These are phyloP conservation scores for Caloenas nicobarica DNA, from an alignment of 2,113 vertebrate species.

Conservation along the genomic window DNA sequence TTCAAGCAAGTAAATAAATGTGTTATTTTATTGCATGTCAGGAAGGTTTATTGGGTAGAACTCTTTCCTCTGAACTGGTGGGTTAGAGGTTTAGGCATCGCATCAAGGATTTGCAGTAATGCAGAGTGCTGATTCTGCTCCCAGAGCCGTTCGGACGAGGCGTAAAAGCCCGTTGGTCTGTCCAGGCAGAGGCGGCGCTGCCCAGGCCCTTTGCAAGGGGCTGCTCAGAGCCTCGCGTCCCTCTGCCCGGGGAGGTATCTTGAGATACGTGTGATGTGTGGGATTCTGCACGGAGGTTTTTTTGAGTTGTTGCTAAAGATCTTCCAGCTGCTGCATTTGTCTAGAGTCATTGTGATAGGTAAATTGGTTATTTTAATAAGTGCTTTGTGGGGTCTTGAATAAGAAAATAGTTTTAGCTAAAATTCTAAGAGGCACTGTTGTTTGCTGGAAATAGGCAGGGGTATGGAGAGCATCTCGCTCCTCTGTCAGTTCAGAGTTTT, in stretches of 20 bases:
- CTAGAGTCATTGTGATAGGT: background rate
- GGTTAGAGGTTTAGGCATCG: background rate
- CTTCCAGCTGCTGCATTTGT: background rate
- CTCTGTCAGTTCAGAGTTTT: background rate
- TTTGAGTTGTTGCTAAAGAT: background rate
- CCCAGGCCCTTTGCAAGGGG: background rate
- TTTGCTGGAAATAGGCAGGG: background rate
- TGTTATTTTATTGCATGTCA: conserved; percentile 55
- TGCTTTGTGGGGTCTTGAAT: background rate
- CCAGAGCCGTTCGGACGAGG: background rate
- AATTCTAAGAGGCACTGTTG: background rate
- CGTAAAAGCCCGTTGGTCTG: background rate
- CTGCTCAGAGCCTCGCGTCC: background rate
- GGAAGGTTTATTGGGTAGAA: conserved; percentile 46
- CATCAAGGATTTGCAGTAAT: background rate
- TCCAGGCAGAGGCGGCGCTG: background rate
- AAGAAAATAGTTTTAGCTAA: background rate
- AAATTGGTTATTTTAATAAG: background rate
- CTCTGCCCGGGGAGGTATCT: background rate
- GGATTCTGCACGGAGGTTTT: background rate
- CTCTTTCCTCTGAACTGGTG: conserved; percentile 25
- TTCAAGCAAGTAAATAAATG: conserved; percentile 70
- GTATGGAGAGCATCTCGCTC: background rate
- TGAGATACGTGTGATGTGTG: background rate
- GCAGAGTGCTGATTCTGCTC: background rate